Conservation (phyloP, 2,888 invertebrate species). For the Nomada flava region DNA sequence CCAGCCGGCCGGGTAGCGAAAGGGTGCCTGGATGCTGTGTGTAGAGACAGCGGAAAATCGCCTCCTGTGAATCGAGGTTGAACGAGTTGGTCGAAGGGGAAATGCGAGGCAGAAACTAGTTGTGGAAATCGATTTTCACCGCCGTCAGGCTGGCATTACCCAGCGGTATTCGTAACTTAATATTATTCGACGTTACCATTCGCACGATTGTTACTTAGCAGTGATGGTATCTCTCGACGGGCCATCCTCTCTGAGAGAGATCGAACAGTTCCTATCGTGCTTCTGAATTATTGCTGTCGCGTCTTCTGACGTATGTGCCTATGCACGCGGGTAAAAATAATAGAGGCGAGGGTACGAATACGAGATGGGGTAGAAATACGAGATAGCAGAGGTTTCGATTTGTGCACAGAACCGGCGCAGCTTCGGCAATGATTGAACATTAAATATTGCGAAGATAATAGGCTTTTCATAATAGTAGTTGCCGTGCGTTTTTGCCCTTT, state of each 20-base stretch:
- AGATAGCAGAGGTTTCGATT: too few relatives aligned
- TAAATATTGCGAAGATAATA: too few relatives aligned
- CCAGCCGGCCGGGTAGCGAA: not conserved
- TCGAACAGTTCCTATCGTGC: conserved; percentile 14
- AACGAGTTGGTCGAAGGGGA: conserved; percentile 35
- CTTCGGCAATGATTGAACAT: too few relatives aligned
- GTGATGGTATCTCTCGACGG: conserved; percentile 53
- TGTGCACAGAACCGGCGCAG: too few relatives aligned
- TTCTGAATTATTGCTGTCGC: not conserved
- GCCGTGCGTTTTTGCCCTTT: too few relatives aligned
- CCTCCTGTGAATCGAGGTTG: conserved; percentile 40
- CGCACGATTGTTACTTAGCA: conserved; percentile 71
- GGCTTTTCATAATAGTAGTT: too few relatives aligned
- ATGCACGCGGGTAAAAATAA: too few relatives aligned
- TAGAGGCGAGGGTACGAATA: too few relatives aligned
- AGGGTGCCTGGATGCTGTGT: conserved; percentile 9
- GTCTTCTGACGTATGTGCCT: not conserved
- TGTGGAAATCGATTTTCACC: conserved; percentile 72
- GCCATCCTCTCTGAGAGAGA: not conserved
- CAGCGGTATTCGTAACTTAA: conserved; percentile 73
- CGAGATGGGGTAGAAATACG: too few relatives aligned
- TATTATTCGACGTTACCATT: conserved; percentile 71
- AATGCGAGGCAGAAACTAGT: conserved; percentile 66
- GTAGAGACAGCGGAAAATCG: conserved; percentile 40
- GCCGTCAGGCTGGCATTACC: conserved; percentile 62